phyloP scores from a whole-genome alignment of 2,888 invertebrate species.

The Eupithecia subfuscata region DNA sequence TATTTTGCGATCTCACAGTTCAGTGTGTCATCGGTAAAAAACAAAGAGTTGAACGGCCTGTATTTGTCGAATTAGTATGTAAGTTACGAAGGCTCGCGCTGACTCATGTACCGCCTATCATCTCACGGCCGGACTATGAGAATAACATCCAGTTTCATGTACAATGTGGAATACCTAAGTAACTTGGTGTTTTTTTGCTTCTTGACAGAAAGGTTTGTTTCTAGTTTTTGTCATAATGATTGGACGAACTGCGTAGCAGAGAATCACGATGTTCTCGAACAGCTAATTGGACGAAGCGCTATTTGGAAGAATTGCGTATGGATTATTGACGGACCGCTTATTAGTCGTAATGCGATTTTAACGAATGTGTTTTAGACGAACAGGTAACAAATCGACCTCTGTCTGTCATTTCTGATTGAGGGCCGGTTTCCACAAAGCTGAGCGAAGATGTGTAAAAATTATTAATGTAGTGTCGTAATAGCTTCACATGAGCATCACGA shows the following conservation, averaged over 20 bases:
- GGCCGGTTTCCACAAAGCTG: not conserved
- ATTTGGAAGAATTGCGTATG: too few species aligned
- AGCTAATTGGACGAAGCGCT: too few species aligned
- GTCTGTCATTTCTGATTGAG: not conserved
- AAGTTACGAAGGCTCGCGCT: constrained; percentile 55
- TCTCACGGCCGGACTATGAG: constrained; percentile 30
- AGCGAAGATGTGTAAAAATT: not conserved
- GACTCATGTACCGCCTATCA: constrained; percentile 54
- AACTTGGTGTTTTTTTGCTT: constrained; percentile 11
- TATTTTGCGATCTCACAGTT: not conserved
- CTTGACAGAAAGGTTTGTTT: not conserved
- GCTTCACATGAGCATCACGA: too few species aligned
- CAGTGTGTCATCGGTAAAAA: constrained; percentile 55
- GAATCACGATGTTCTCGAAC: too few species aligned
- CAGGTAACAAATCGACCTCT: too few species aligned
- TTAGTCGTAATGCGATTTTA: too few species aligned
- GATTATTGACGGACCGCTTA: too few species aligned
- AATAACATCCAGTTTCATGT: constrained; percentile 43
- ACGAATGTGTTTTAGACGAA: too few species aligned
- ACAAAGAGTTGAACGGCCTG: constrained; percentile 58
- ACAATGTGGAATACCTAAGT: constrained; percentile 10
- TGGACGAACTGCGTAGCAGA: too few species aligned
- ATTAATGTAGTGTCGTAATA: not conserved
- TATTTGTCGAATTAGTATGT: constrained; percentile 62
- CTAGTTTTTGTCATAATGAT: not conserved